These are phyloP conservation scores for Lumbricus terrestris DNA, from an alignment of 2,888 invertebrate species.

Conservation along the genomic window DNA sequence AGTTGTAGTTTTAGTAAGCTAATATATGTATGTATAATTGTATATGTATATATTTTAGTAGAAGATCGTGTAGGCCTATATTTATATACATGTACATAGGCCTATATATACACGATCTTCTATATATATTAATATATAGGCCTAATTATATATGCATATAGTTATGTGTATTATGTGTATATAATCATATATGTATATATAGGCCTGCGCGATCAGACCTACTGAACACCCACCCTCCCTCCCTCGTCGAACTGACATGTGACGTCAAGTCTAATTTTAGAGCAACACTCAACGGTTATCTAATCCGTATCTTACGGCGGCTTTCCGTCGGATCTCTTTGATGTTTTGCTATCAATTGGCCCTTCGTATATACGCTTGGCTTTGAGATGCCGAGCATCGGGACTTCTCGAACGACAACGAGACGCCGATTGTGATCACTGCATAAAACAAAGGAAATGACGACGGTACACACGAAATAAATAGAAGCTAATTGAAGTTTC, in stretches of 20 bases:
- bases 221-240: background rate
- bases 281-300: background rate
- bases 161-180: background rate
- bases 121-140: too few species aligned
- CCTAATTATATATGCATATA: too few species aligned
- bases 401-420: background rate
- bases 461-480: too few species aligned
- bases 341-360: background rate
- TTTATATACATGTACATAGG: too few species aligned
- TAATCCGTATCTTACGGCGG: background rate
- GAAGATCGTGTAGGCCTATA: too few species aligned
- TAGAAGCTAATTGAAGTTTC: background rate
- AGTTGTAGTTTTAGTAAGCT: too few species aligned
- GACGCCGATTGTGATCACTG: background rate
- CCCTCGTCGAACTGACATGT: background rate
- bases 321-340: background rate
- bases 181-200: background rate
- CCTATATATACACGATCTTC: too few species aligned
- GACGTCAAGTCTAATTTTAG: background rate
- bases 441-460: background rate
- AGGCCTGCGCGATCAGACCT: background rate
- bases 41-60: too few species aligned
- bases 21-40: too few species aligned
- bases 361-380: background rate
- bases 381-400: background rate